A percentile compares a stretch with the other conserved stretches of the same genome.
Evolutionary conservation across 2,797 vertebrate genomes (phyloP).

Genomic region (Nasua narica): DNA sequence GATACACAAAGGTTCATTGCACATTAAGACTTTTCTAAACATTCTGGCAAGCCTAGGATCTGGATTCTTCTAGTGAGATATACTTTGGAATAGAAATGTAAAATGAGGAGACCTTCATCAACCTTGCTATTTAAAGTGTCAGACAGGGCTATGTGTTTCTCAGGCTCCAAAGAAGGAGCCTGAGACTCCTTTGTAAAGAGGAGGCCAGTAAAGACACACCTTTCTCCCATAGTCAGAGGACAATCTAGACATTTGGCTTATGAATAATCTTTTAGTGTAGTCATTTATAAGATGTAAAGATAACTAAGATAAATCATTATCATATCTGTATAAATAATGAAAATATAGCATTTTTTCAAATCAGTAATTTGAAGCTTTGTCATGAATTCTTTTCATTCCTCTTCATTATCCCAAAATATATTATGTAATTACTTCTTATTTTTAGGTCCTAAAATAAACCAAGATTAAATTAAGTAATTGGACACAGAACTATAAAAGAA

Average conservation of each 20-base stretch:
- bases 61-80: background rate
- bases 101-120: background rate
- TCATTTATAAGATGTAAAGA: background rate
- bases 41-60: background rate
- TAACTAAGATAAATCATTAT: constrained; percentile 2
- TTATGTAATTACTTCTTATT: background rate
- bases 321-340: background rate
- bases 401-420: background rate
- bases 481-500: background rate
- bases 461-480: background rate
- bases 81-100: background rate
- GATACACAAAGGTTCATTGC: background rate
- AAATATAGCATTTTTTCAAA: background rate
- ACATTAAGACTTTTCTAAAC: background rate
- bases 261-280: background rate
- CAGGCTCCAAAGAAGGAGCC: background rate
- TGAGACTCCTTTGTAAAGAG: too few species aligned
- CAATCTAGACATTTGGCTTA: background rate
- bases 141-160: background rate
- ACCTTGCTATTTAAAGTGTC: background rate
- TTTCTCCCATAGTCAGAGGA: background rate
- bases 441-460: constrained; percentile 16
- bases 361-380: background rate
- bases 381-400: background rate
- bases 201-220: background rate